Base-by-base conservation (phyloP, 2,797 vertebrate species). In the Poliocrania exsul region DNA sequence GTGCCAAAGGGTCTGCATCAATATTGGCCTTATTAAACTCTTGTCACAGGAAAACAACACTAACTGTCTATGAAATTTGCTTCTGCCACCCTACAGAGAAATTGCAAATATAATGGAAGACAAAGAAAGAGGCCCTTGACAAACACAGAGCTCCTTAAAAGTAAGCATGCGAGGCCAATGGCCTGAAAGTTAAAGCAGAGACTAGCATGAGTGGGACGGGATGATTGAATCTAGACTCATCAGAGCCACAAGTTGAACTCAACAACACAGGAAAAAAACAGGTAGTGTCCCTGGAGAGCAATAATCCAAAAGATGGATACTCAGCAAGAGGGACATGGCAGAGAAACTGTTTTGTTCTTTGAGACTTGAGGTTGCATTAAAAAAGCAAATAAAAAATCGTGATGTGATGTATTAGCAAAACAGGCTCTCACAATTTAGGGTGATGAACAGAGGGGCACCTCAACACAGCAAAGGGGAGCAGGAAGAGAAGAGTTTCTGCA, bases 51-150 rank as follows among this genome's bases (percentile, higher is more conserved):
- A 79, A 91, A 74, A 53, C 70, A 77, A 19, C 51, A 53, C 40
- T 91, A 93, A 95, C 90, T 53, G 80, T 42, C 73, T 78, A 75
- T 81, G 80, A 95, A 93, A 90, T 73, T 79, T 92, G 73, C 53
- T 83, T 80, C 57, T 81, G 85, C 79, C 20, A 18, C 25, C 58
- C 62, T 64, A 38, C 53, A 81, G 64, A 93, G 80, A 92, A 87
- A 91, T 66, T 70, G 67, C 31, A 95, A 86, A 92, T 80, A 83
- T 78, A 91, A 91, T 13, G 12, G 46, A 86, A 86, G 64, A 71
- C 51, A 90, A 69, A 81, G 73, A 93, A 91, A 93, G 40, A 74
- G 50, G n/a, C 50, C 18, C 23, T 86, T 2, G 0, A 44, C 1
- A 4, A 92, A 26, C 19, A 79, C n/a, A 49, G n/a, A 79, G 29